phyloP scores from a whole-genome alignment of 2,888 invertebrate genomes.

The Brassicogethes aeneus region DNA sequence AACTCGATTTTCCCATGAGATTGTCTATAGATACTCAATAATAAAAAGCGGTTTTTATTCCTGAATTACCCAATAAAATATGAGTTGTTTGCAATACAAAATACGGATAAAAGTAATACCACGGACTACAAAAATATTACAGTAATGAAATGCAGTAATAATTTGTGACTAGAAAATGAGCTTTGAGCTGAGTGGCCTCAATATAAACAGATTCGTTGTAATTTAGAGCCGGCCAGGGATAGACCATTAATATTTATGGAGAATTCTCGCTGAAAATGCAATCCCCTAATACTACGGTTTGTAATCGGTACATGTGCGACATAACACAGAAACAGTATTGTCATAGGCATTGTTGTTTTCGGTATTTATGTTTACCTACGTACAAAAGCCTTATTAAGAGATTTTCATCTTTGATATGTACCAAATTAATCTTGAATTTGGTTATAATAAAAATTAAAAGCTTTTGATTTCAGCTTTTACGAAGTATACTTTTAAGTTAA shows the following conservation, averaged over 20 bases:
- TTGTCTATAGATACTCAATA: no score
- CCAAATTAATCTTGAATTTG: no score
- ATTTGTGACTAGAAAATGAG: slow-evolving; percentile 11
- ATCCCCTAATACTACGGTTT: slow-evolving; percentile 2
- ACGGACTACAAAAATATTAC: background rate
- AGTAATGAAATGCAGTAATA: slow-evolving; percentile 1
- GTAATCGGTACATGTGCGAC: background rate
- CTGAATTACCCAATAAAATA: no score
- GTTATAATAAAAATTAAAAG: no score
- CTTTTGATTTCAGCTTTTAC: no score
- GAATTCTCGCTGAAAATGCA: slow-evolving; percentile 8
- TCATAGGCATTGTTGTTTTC: background rate
- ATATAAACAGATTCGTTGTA: slow-evolving; percentile 10
- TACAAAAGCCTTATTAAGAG: background rate
- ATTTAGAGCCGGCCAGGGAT: slow-evolving; percentile 9
- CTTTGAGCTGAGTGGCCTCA: slow-evolving; percentile 12
- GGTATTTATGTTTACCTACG: background rate
- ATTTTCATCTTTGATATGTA: background rate
- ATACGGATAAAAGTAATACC: no score
- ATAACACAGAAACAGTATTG: background rate
- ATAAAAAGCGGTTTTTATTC: no score
- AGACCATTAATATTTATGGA: slow-evolving; percentile 11
- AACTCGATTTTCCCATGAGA: no score
- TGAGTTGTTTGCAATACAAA: no score
- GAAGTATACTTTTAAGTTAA: no score